Base-by-base conservation (phyloP, 2,888 invertebrate genomes). In the Clivina fossor region DNA sequence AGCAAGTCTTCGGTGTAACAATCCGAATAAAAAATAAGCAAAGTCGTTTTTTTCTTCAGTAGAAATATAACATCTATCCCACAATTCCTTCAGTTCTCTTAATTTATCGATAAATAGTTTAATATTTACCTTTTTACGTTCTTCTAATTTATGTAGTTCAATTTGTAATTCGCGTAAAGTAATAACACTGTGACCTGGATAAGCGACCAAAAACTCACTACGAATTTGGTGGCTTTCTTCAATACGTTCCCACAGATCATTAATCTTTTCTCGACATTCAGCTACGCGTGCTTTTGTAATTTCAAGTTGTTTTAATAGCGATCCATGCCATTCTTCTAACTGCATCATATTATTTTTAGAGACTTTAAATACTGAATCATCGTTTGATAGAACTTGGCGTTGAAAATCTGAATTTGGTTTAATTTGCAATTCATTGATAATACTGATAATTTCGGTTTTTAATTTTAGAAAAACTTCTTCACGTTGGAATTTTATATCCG, bases 1-100 rank as follows among this genome's bases (percentile, higher is more conserved):
- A 94, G 75, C 1, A 92, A 76, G 69, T 90, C 90, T 67, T 94
- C 93, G 0, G 85, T 86, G 68, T 82, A 92, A 33, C 82, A 80
- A 35, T 86, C 83, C 63, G 81, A 80, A 64, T 78, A 76, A 65
- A 83, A n/a, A 86, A 59, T 84, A 82, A 0, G 78, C 70, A 66
- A 88, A 90, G 56, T 80, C 75, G 13, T 78, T 77, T 4, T 81
- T 77, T 61, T 87, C 80, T 1, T 73, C 68, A 28, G 79, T 78
- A 1, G 84, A 80, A 65, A 83, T 87, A 71, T 88, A 83, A 46
- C 90, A 86, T 60, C 81, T 80, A 54, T 88, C 82, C 93, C 93
- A 94, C 76, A 86, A 81, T 7, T 80, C 72, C 48, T 76, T 72
- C 28, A 94, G 79, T 68, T 93, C 89, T 18, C 93, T 81, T 1